phyloP scores from a whole-genome alignment of 1,140 invertebrate genomes.

The Phymorhynchus buccinoides region DNA sequence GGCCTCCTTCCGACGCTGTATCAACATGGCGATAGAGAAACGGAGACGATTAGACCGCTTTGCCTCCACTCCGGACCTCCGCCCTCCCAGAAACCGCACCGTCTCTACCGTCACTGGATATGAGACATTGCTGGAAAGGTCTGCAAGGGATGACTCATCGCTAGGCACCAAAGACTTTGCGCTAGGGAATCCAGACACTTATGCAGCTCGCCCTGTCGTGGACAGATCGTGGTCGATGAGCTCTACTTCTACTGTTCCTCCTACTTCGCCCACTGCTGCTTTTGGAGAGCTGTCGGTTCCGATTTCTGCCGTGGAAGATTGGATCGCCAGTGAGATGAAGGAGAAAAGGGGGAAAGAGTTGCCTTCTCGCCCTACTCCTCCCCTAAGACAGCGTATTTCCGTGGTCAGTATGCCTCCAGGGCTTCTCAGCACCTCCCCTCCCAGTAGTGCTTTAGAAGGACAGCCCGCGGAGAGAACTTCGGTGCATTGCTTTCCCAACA shows the following conservation, averaged over 20 bases:
- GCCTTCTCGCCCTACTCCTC: no score
- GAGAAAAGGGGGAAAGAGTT: background rate
- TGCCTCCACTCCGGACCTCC: background rate
- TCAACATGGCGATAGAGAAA: constrained; percentile 45
- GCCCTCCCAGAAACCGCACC: background rate
- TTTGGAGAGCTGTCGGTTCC: background rate
- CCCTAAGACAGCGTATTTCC: background rate
- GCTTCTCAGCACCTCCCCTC: background rate
- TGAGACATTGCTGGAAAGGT: constrained; percentile 4
- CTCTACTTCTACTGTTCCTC: background rate
- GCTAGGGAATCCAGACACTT: background rate
- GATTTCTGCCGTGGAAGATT: no score
- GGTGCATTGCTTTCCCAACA: background rate
- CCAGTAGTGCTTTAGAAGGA: no score
- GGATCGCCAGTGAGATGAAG: background rate
- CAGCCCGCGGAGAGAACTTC: no score
- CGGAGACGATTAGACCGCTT: background rate
- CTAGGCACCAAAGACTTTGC: background rate
- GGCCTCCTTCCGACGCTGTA: constrained; percentile 46
- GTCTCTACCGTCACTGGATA: background rate
- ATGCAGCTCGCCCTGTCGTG: background rate
- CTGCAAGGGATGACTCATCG: background rate
- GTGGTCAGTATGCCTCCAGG: background rate
- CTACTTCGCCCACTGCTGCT: background rate
- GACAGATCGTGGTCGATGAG: constrained; percentile 18